Evolutionary conservation across 2,888 invertebrate genomes (phyloP).

Genomic region (Siphlonurus alternatus): DNA sequence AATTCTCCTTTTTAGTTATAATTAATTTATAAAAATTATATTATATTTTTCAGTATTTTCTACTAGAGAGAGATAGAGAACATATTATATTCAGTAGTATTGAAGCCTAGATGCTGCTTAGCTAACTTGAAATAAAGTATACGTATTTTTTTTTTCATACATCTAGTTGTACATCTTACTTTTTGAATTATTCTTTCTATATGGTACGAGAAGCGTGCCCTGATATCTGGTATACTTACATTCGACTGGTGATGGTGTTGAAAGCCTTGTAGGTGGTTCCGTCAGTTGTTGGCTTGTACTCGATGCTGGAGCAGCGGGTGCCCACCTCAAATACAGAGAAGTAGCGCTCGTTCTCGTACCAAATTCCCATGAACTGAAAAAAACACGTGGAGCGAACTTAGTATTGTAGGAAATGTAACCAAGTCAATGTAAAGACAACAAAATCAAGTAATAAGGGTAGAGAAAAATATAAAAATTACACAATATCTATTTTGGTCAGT

Average conservation of each 20-base stretch:
- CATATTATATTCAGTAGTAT: too few relatives aligned
- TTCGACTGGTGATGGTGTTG: constrained; percentile 13
- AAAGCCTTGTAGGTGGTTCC: constrained; percentile 15
- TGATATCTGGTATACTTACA: constrained; percentile 12
- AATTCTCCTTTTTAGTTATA: too few relatives aligned
- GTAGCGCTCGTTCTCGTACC: constrained; percentile 20
- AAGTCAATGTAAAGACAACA: background rate
- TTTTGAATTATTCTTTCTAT: too few relatives aligned
- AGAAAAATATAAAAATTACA: background rate
- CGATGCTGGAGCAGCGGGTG: constrained; percentile 18
- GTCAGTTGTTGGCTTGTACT: constrained; percentile 15
- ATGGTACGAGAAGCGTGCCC: background rate
- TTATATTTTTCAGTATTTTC: too few relatives aligned
- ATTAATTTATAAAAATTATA: too few relatives aligned
- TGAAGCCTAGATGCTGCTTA: too few relatives aligned
- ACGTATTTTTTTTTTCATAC: too few relatives aligned
- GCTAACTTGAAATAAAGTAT: too few relatives aligned
- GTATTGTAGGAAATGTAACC: background rate
- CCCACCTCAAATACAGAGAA: constrained; percentile 18
- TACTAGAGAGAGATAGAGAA: too few relatives aligned
- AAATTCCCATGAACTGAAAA: constrained; percentile 19
- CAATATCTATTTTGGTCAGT: background rate
- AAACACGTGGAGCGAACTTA: background rate
- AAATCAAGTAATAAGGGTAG: background rate
- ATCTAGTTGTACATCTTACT: too few relatives aligned